Evolutionary conservation across 2,113 vertebrate genomes (phyloP).

Genomic region (Hydrochoerus hydrochaeris): DNA sequence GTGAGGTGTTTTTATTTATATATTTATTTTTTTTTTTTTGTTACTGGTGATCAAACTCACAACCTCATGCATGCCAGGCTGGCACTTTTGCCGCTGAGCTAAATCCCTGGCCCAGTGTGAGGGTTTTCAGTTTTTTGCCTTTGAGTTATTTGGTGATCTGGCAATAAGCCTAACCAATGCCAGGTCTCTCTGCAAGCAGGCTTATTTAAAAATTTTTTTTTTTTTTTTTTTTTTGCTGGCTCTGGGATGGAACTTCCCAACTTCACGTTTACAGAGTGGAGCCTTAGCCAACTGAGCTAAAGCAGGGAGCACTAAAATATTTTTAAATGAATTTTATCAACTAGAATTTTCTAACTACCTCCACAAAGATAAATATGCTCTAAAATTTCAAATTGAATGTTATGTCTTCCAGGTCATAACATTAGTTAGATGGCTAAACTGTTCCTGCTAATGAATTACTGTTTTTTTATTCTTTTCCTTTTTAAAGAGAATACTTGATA

Average conservation of each 20-base stretch:
- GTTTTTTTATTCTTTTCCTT: background rate
- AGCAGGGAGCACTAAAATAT: too few species aligned
- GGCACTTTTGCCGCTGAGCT: too few species aligned
- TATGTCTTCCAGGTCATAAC: background rate
- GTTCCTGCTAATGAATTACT: conserved; percentile 24
- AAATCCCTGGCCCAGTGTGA: too few species aligned
- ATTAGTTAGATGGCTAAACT: background rate
- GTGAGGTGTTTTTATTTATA: too few species aligned
- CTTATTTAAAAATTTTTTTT: too few species aligned
- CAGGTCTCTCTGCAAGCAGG: background rate
- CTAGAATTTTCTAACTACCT: background rate
- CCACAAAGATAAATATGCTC: background rate
- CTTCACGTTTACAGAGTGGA: too few species aligned
- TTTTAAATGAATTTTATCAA: background rate
- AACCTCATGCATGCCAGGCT: too few species aligned
- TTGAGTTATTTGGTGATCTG: background rate
- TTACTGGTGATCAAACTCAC: too few species aligned
- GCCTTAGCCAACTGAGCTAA: too few species aligned
- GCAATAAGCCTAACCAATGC: background rate
- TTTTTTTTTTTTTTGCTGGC: too few species aligned
- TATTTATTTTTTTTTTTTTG: too few species aligned
- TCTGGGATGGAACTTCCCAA: too few species aligned
- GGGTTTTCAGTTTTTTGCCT: background rate
- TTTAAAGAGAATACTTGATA: background rate
- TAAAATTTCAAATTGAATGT: conserved; percentile 43